Evolutionary conservation across 2,888 invertebrate species (phyloP).

Genomic region (Arge pagana): DNA sequence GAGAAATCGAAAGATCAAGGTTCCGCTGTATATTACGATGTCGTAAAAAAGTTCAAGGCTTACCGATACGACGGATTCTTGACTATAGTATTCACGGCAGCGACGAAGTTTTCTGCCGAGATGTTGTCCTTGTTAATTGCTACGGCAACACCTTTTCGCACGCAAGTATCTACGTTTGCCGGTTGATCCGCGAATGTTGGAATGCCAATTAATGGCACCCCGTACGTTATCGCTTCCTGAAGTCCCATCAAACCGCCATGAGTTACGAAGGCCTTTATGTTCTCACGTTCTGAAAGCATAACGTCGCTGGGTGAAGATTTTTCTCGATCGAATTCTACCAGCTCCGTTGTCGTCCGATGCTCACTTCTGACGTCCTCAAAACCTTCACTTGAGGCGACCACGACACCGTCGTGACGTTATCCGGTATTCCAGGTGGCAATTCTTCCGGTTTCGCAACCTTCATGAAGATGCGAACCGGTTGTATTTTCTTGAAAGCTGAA

Average conservation of each 20-base stretch:
- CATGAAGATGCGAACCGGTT: conserved; percentile 48
- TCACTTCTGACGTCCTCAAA: conserved; percentile 36
- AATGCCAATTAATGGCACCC: conserved; percentile 46
- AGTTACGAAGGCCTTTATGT: conserved; percentile 45
- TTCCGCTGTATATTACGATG: neutral
- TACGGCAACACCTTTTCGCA: conserved; percentile 32
- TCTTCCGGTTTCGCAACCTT: conserved; percentile 46
- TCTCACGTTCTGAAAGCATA: conserved; percentile 42
- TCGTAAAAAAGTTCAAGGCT: neutral
- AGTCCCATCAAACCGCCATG: conserved; percentile 49
- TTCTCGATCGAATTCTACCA: no score
- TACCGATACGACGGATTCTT: conserved; percentile 30
- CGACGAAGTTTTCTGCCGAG: conserved; percentile 34
- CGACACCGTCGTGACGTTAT: conserved; percentile 45
- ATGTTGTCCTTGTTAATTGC: conserved; percentile 30
- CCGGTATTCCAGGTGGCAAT: conserved; percentile 44
- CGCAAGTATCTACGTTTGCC: conserved; percentile 35
- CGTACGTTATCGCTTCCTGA: conserved; percentile 42
- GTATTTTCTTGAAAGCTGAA: conserved; percentile 42
- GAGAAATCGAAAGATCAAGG: neutral
- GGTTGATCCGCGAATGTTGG: conserved; percentile 48
- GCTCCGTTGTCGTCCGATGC: no score
- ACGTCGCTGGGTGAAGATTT: no score
- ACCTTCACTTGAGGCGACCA: conserved; percentile 49
- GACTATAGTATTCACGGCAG: conserved; percentile 35